A percentile compares a stretch with the other conserved stretches of the same genome.
Evolutionary conservation across 1,140 invertebrate genomes (phyloP).

Genomic region (Apis laboriosa): DNA sequence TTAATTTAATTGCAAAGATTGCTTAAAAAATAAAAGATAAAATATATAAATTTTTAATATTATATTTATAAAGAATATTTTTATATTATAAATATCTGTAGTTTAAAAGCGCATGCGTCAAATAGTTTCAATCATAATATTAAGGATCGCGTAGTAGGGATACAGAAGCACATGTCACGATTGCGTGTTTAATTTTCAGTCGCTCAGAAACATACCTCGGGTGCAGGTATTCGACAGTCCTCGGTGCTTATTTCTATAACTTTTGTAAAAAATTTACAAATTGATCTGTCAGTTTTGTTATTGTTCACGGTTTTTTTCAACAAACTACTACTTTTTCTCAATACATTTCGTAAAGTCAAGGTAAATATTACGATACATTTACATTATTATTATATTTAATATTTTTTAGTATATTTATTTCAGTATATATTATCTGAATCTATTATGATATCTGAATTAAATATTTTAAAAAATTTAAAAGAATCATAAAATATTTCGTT

Average conservation of each 20-base stretch:
- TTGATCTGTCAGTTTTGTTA: not conserved
- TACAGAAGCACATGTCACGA: conserved; percentile 27
- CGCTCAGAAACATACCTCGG: conserved; percentile 17
- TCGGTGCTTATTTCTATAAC: not conserved
- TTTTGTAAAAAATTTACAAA: not conserved
- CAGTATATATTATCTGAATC: too few relatives aligned
- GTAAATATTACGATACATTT: not conserved
- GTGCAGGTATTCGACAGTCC: not conserved
- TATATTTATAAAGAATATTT: too few relatives aligned
- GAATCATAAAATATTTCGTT: not conserved
- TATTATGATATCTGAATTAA: too few relatives aligned
- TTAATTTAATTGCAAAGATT: not conserved
- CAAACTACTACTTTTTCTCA: too few relatives aligned
- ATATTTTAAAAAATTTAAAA: too few relatives aligned
- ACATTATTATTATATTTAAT: not conserved
- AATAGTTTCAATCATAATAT: not conserved
- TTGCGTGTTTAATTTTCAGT: conserved; percentile 49
- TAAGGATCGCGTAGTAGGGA: conserved; percentile 2
- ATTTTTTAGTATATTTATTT: not conserved
- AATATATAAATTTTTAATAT: not conserved
- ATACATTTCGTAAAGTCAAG: not conserved
- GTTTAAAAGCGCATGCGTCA: conserved; percentile 31
- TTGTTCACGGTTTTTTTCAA: not conserved
- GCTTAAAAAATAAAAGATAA: not conserved
- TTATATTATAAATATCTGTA: not conserved